These are phyloP conservation scores for Andricus curvator DNA, from an alignment of 2,888 invertebrate genomes.

Conservation along the genomic window DNA sequence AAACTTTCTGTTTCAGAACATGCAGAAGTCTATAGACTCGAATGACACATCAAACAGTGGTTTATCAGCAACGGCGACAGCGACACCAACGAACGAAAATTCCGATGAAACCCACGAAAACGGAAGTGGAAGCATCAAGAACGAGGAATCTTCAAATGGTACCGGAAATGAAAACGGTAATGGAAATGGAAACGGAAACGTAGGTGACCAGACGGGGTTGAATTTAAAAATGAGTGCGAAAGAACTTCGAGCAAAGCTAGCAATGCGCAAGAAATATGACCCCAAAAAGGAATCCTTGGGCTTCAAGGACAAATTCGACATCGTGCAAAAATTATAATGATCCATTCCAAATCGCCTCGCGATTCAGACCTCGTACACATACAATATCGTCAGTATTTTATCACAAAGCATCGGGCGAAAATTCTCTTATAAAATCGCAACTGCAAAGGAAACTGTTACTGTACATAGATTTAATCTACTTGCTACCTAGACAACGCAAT, in stretches of 20 bases:
- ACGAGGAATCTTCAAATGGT: constrained; percentile 45
- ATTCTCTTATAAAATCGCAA: neutral
- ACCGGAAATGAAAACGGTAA: neutral
- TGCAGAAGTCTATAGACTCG: constrained; percentile 70
- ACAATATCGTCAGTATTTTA: constrained; percentile 11
- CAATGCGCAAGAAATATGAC: constrained; percentile 92
- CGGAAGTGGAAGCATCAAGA: constrained; percentile 51
- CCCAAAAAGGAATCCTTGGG: constrained; percentile 94
- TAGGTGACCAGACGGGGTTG: constrained; percentile 76
- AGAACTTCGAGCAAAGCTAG: constrained; percentile 91
- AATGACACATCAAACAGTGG: constrained; percentile 72
- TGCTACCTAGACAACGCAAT: neutral
- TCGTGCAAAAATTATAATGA: constrained; percentile 92
- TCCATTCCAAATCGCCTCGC: neutral
- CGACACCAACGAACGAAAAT: constrained; percentile 56
- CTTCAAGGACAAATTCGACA: constrained; percentile 95
- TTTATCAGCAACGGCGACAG: constrained; percentile 63
- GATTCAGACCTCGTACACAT: constrained; percentile 8
- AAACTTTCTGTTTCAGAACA: constrained; percentile 63
- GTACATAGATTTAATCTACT: constrained; percentile 25
- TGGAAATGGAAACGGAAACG: constrained; percentile 60
- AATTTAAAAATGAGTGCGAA: constrained; percentile 96
- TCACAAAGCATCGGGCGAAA: neutral
- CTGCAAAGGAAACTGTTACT: neutral
- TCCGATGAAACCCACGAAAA: constrained; percentile 58